A percentile compares a stretch with the other conserved stretches of the same genome.
Conservation (phyloP, 2,113 vertebrate species). For the Dendrocopos noguchii region DNA sequence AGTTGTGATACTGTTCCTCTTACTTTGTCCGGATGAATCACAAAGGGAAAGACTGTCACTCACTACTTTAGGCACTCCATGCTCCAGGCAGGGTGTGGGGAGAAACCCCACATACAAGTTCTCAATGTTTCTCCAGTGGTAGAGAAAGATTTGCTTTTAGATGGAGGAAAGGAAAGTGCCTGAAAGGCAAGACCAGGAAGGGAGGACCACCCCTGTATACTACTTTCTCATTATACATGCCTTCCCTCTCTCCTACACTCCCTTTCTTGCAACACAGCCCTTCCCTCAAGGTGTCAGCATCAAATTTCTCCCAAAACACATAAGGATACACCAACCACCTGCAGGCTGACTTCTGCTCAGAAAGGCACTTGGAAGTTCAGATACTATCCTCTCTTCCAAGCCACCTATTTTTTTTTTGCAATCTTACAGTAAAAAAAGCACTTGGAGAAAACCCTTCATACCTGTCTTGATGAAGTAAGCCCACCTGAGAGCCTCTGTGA, state of each 20-base stretch:
- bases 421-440: not conserved
- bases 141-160: not conserved
- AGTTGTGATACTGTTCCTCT: not conserved
- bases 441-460: not conserved
- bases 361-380: not conserved
- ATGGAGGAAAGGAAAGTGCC: not conserved
- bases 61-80: not conserved
- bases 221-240: not conserved
- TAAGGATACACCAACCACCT: not conserved
- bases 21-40: not conserved
- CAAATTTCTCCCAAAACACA: not conserved
- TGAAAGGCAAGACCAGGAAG: not conserved
- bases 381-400: not conserved
- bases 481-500: not conserved
- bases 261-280: not conserved
- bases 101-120: not conserved
- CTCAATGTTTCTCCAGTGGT: not conserved
- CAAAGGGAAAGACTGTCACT: not conserved
- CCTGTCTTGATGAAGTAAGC: not conserved
- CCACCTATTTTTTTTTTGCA: not conserved
- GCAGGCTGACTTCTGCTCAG: not conserved
- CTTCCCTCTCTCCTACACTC: not conserved
- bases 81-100: too few relatives aligned
- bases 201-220: not conserved
- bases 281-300: not conserved